Evolutionary conservation across 2,797 vertebrate species (phyloP), one percentile per base, ranked within the genome.

Genomic region (Spinus olivaceus): DNA sequence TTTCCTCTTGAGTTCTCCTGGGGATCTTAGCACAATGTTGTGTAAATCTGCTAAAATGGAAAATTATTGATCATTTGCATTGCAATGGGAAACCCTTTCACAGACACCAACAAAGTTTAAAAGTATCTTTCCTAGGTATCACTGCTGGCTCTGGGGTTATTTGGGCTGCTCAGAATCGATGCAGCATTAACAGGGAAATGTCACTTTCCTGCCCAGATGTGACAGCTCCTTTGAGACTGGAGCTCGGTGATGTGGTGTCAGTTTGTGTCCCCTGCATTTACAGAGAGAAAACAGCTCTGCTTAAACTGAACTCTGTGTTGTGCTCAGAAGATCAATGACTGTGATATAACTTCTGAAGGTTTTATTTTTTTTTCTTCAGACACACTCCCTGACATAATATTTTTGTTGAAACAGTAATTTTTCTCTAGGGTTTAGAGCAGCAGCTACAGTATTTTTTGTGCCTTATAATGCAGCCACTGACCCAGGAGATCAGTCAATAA

Each of bases 401-500:
- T 92, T 81, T 76, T 80, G 19, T 65, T 42, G 70, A 53, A 92
- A 73, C 46, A 54, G 33, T 86, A 60, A 41, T 83, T 93, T 86
- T 88, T 78, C 83, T 87, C 60, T 32, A 7, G 77, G 47, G 35
- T 25, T 94, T 86, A 59, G 44, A 70, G 14, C 21, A 65, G 63
- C 72, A 84, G 24, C 46, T 70, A 3, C 12, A 27, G 57, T 27
- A 47, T 42, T 83, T 61, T 61, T 33, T 3, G 0, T 61, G 71
- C 25, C 63, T 83, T 49, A 10, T 74, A 88, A 78, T 15, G 37
- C 70, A 89, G 49, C 60, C 39, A 42, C 49, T 94, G 89, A 96
- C 90, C 73, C 71, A 83, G 60, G 50, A 83, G 53, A 86, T 66
- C 57, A 67, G 77, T 86, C 82, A 94, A 78, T 95, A 88, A 78